Base-by-base conservation (phyloP, 2,888 invertebrate species). In the Drosophila pullipes region DNA sequence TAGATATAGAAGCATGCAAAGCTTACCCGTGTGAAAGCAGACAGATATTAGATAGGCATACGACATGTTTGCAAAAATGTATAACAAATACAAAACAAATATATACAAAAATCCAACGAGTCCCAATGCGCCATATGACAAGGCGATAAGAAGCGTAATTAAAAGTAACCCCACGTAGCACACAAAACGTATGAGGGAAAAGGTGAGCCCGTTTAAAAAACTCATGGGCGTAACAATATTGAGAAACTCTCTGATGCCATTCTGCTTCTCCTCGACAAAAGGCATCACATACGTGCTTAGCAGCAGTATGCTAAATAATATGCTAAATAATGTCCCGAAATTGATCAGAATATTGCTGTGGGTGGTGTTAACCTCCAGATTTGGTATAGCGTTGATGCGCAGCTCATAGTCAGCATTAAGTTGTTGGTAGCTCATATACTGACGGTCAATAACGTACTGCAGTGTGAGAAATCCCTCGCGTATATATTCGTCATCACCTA, bases 371-470 rank as follows among this genome's bases (percentile, higher is more conserved):
- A 83, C 54, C 35, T 82, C 87, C 37, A 85, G 70, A 50, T 82
- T 88, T n/a, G 93, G 92, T 58, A 93, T 79, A 4, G 89, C 83
- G 22, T 84, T 84, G 1, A 93, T 53, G 47, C 79, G 68, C 13
- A 93, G 61, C 47, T 91, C 77, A 30, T 78, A 83, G 52, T 76
- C 69, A 9, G 60, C 39, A 25, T 63, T 63, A 2, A 77, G 63
- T 5, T 78, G 68, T 50, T 75, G 74, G 35, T 81, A 82, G 69
- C 94, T 92, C 52, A 95, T 93, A 84, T 94, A 96, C 31, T 94
- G 94, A 1, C 94, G 94, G 87, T 96, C 96, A 41, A 96, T 92
- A 0, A 95, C 94, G 93, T 95, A 94, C 90, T 96, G 96, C 0
- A 96, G 81, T 0, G 93, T 92, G 81, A 96, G 92, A 83, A 96